phyloP scores from a whole-genome alignment of 2,888 invertebrate species.

The Amphipyra tragopoginis region DNA sequence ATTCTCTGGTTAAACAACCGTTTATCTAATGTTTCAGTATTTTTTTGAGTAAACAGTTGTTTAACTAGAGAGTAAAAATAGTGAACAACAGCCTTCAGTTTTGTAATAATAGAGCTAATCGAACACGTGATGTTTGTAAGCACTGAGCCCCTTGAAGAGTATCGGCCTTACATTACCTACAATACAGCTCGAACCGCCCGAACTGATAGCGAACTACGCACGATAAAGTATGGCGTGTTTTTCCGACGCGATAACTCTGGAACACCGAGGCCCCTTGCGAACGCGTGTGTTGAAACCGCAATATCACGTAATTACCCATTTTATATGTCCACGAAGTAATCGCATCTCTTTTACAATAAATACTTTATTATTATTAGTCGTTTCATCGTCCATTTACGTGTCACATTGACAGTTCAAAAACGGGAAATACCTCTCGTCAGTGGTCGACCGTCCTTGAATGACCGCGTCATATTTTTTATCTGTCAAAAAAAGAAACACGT shows the following conservation, averaged over 20 bases:
- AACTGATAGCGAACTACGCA: conserved; percentile 82
- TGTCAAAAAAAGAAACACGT: conserved; percentile 83
- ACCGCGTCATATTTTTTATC: conserved; percentile 87
- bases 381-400: conserved; percentile 68
- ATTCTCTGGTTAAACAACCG: no score
- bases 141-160: conserved; percentile 45
- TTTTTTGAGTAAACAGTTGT: no score
- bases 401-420: conserved; percentile 75
- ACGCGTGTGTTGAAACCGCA: conserved; percentile 44
- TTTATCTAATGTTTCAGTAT: no score
- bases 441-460: conserved; percentile 85
- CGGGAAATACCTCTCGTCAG: conserved; percentile 84
- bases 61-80: no score
- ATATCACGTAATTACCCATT: conserved; percentile 49
- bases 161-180: conserved; percentile 48
- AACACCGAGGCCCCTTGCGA: conserved; percentile 71
- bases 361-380: conserved; percentile 53
- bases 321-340: conserved; percentile 37
- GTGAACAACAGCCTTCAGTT: conserved; percentile 1
- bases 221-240: conserved; percentile 85
- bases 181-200: conserved; percentile 66
- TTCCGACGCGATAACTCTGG: conserved; percentile 83
- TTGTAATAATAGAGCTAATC: conserved; percentile 20
- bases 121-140: conserved; percentile 31
- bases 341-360: conserved; percentile 52